phyloP scores from a whole-genome alignment of 2,113 vertebrate species.

The Phaethornis superciliosus region DNA sequence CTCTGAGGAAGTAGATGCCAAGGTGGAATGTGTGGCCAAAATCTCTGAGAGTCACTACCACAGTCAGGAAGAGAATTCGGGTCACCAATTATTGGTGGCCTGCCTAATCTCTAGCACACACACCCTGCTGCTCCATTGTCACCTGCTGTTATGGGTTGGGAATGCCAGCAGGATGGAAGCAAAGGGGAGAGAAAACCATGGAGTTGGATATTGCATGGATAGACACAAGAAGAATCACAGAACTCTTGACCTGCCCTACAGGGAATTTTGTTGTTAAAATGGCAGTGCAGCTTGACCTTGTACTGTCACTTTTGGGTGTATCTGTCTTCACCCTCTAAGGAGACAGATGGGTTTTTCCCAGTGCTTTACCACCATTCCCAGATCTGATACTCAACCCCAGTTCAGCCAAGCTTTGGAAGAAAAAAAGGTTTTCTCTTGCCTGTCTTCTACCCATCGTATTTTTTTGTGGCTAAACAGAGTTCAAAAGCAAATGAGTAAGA shows the following conservation, averaged over 20 bases:
- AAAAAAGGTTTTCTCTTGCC: background rate
- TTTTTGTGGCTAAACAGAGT: background rate
- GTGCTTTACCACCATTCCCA: background rate
- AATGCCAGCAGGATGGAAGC: background rate
- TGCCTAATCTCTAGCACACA: background rate
- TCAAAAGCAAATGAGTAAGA: background rate
- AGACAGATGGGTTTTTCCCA: background rate
- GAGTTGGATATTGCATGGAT: background rate
- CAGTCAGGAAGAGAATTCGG: background rate
- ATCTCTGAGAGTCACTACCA: background rate
- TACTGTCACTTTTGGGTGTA: background rate
- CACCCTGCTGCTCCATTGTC: background rate
- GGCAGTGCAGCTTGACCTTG: background rate
- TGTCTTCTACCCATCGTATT: background rate
- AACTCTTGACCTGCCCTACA: background rate
- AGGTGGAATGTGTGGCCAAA: background rate
- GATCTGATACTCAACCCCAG: background rate
- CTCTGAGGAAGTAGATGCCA: background rate
- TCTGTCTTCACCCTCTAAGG: background rate
- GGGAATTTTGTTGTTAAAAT: background rate
- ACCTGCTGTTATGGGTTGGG: background rate
- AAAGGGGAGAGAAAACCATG: background rate
- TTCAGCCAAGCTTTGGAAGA: background rate
- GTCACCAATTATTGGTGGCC: background rate
- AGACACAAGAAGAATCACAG: background rate